phyloP scores from a whole-genome alignment of 2,113 vertebrate species.

The Paradoxurus hermaphroditus region DNA sequence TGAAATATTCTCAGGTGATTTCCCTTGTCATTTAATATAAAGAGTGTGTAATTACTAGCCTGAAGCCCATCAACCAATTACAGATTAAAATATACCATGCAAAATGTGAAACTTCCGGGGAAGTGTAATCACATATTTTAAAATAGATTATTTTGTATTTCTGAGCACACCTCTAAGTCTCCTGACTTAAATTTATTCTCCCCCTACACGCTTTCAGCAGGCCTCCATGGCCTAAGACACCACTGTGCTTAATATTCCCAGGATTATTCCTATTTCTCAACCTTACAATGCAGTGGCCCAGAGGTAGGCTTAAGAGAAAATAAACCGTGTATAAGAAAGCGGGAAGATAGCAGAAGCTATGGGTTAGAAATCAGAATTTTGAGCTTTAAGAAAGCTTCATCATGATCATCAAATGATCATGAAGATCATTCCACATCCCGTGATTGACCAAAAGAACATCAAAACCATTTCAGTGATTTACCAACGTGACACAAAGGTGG shows the following conservation, averaged over 20 bases:
- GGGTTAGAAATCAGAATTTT: neutral
- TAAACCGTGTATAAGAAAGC: neutral
- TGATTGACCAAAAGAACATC: neutral
- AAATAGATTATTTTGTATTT: neutral
- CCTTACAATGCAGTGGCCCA: neutral
- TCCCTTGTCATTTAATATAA: constrained; percentile 7
- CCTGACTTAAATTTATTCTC: neutral
- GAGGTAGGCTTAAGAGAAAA: neutral
- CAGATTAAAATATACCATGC: neutral
- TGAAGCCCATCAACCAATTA: constrained; percentile 14
- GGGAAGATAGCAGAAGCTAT: neutral
- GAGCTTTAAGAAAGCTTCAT: neutral
- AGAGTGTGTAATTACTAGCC: neutral
- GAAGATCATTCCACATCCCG: neutral
- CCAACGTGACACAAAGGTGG: rapidly evolving
- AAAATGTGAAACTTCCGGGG: neutral
- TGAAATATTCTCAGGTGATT: neutral
- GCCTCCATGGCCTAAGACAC: neutral
- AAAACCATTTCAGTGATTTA: neutral
- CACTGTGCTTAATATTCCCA: neutral
- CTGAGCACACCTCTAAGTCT: neutral
- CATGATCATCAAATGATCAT: too few relatives aligned
- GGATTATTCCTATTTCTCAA: neutral
- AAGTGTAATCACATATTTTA: neutral
- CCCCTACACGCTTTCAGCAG: neutral